These are phyloP conservation scores for Trematocara caparti DNA, from an alignment of 2,797 vertebrate genomes.

Conservation along the genomic window DNA sequence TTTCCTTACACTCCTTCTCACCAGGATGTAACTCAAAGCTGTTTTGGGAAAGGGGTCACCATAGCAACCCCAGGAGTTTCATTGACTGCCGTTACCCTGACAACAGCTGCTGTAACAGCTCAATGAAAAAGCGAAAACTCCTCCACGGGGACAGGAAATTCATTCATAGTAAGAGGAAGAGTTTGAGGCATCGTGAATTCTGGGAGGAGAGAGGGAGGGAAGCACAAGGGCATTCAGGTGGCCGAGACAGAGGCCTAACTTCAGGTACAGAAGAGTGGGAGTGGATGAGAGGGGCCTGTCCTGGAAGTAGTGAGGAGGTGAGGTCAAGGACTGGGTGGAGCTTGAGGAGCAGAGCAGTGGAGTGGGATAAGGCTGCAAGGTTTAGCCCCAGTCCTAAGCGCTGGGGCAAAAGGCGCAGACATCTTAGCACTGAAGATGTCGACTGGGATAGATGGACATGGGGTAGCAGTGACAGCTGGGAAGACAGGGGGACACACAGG, in stretches of 20 bases:
- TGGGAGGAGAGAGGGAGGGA: conserved; percentile 39
- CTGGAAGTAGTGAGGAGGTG: conserved; percentile 5
- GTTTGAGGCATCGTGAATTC: conserved; percentile 43
- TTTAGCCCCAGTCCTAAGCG: conserved; percentile 50
- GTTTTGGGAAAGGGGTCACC: conserved; percentile 74
- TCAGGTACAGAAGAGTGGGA: conserved; percentile 63
- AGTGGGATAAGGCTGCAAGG: conserved; percentile 49
- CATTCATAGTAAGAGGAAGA: conserved; percentile 76
- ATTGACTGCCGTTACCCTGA: conserved; percentile 75
- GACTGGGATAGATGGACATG: conserved; percentile 74
- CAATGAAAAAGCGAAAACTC: conserved; percentile 68
- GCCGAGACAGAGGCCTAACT: conserved; percentile 42
- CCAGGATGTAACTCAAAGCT: conserved; percentile 59
- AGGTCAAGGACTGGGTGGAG: conserved; percentile 27
- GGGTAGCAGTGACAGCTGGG: conserved; percentile 70
- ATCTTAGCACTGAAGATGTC: conserved; percentile 44
- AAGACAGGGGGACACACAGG: conserved; percentile 43
- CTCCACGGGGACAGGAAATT: conserved; percentile 70
- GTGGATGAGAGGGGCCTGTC: conserved; percentile 37
- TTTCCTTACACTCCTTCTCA: conserved; percentile 54
- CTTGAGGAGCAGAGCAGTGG: conserved; percentile 28
- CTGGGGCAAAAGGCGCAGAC: conserved; percentile 40
- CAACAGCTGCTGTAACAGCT: conserved; percentile 71
- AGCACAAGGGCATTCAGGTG: conserved; percentile 11
- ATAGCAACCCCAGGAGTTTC: conserved; percentile 75